Evolutionary conservation across 2,113 vertebrate genomes (phyloP).

Genomic region (Grammatotria lemairii): DNA sequence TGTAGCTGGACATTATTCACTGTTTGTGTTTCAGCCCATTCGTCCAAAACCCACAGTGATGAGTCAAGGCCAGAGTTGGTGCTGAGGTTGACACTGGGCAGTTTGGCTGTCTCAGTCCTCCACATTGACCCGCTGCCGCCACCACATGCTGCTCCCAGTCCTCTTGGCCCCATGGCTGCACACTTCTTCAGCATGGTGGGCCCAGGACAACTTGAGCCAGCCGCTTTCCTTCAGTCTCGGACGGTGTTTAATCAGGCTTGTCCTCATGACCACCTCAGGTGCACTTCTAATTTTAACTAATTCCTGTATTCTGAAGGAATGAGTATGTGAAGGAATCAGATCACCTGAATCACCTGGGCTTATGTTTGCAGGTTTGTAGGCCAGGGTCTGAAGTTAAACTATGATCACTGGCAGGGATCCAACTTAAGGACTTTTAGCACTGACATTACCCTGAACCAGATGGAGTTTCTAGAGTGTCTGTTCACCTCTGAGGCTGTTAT

Average conservation of each 20-base stretch:
- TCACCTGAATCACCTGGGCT: neutral
- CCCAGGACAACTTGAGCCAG: slow-evolving; percentile 70
- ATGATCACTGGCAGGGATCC: slow-evolving; percentile 86
- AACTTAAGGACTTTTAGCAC: slow-evolving; percentile 79
- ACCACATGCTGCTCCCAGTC: slow-evolving; percentile 80
- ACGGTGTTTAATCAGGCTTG: slow-evolving; percentile 87
- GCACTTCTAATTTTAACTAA: neutral
- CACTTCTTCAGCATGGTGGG: slow-evolving; percentile 85
- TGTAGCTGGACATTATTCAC: neutral
- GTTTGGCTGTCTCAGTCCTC: slow-evolving; percentile 85
- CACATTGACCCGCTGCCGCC: slow-evolving; percentile 95
- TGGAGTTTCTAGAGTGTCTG: slow-evolving; percentile 92
- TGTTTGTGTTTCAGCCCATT: slow-evolving; percentile 77
- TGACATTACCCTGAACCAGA: slow-evolving; percentile 80
- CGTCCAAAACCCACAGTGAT: slow-evolving; percentile 84
- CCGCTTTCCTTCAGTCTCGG: slow-evolving; percentile 80
- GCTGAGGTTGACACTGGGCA: slow-evolving; percentile 79
- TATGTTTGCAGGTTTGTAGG: slow-evolving; percentile 80
- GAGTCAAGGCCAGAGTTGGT: slow-evolving; percentile 92
- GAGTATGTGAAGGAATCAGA: neutral
- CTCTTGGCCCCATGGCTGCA: slow-evolving; percentile 81
- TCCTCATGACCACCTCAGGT: slow-evolving; percentile 96
- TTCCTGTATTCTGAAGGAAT: neutral
- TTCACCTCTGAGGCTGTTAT: slow-evolving; percentile 79
- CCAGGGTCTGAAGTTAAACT: slow-evolving; percentile 81